A percentile compares a stretch with the other conserved stretches of the same genome.
Evolutionary conservation across 2,113 vertebrate species (phyloP).

Genomic region (Chloroceryle aenea): DNA sequence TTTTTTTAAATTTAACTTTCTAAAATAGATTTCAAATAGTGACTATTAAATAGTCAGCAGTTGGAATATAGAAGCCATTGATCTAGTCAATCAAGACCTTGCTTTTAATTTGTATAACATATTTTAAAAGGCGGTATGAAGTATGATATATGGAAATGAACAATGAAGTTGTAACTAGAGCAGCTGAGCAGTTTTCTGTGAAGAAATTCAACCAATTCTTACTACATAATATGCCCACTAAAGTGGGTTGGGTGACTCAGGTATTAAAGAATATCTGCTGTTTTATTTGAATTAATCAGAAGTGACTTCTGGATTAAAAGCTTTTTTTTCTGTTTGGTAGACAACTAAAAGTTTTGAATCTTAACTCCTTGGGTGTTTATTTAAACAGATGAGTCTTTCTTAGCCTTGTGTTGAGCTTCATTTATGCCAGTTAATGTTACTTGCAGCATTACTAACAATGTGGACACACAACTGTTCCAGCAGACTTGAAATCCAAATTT

Average conservation of each 20-base stretch:
- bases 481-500: neutral
- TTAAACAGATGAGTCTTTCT: neutral
- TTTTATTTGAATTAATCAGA: neutral
- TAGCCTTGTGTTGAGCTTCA: neutral
- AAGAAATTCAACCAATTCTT: neutral
- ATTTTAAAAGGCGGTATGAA: neutral
- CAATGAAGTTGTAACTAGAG: neutral
- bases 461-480: neutral
- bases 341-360: neutral
- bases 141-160: neutral
- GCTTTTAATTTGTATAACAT: neutral
- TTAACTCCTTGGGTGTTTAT: neutral
- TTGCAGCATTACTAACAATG: neutral
- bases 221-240: rapidly evolving
- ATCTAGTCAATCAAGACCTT: neutral
- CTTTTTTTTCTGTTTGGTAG: neutral
- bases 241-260: neutral
- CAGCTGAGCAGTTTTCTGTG: neutral
- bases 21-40: neutral
- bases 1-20: neutral
- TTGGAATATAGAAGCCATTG: neutral
- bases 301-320: neutral
- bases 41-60: neutral
- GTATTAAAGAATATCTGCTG: neutral
- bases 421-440: neutral